Conservation (phyloP, 2,113 vertebrate genomes). For the Colistium nudipinnis region DNA sequence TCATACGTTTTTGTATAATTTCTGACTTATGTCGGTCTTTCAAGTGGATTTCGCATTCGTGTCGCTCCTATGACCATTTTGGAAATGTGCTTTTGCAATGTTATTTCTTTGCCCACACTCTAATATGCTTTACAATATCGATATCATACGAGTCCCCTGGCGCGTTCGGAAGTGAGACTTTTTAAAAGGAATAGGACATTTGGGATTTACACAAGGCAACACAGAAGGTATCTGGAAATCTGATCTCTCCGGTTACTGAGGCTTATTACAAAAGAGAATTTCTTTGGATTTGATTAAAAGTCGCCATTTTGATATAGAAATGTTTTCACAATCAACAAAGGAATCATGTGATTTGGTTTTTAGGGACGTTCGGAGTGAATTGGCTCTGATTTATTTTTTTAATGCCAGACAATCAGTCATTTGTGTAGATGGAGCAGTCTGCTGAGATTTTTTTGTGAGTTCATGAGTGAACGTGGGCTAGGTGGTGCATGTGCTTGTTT, state of each 20-base stretch:
- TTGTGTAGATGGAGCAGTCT: background rate
- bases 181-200: too few species aligned
- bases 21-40: background rate
- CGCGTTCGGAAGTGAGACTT: too few species aligned
- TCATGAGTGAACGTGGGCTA: background rate
- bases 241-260: background rate
- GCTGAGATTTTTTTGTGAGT: background rate
- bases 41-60: background rate
- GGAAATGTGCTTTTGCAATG: background rate
- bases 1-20: constrained; percentile 9
- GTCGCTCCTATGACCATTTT: background rate
- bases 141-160: background rate
- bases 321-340: too few species aligned
- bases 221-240: background rate
- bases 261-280: background rate
- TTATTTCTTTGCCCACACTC: background rate
- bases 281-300: background rate
- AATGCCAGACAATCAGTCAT: background rate
- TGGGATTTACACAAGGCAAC: background rate
- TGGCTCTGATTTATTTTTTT: background rate
- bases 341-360: background rate
- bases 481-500: background rate
- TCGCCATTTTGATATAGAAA: background rate
- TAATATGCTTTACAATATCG: background rate
- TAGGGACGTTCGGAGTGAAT: too few species aligned